Evolutionary conservation across 2,797 vertebrate species (phyloP).

Genomic region (Esox lucius): DNA sequence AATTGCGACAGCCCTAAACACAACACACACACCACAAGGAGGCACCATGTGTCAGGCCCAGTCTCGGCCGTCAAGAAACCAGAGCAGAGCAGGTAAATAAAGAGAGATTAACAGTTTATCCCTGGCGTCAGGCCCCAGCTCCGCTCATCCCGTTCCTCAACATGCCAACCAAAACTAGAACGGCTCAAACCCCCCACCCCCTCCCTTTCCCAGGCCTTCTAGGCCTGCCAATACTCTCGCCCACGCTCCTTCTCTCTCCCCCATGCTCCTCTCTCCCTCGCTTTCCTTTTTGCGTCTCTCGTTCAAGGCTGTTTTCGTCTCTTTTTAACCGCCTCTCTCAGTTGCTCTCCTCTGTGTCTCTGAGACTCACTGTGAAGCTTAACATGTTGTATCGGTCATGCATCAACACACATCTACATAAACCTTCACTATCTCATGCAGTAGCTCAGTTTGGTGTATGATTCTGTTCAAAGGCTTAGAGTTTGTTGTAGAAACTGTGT

Average conservation of each 20-base stretch:
- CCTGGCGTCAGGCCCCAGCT: constrained; percentile 43
- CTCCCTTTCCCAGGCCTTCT: constrained; percentile 53
- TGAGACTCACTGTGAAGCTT: neutral
- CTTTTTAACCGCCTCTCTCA: neutral
- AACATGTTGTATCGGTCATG: neutral
- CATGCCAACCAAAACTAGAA: constrained; percentile 76
- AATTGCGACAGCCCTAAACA: no score
- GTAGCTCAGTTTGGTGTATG: no score
- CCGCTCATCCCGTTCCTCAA: constrained; percentile 43
- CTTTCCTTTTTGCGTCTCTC: constrained; percentile 4
- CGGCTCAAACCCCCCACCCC: constrained; percentile 48
- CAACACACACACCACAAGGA: constrained; percentile 14
- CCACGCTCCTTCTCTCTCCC: neutral
- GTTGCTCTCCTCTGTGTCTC: neutral
- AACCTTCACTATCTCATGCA: no score
- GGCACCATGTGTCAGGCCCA: constrained; percentile 6
- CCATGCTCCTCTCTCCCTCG: neutral
- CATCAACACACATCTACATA: no score
- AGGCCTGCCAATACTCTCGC: constrained; percentile 5
- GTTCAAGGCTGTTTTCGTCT: neutral
- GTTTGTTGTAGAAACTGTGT: no score
- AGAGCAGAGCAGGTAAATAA: constrained; percentile 22
- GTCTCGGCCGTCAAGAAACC: neutral
- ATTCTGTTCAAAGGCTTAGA: no score
- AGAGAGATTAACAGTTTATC: constrained; percentile 43